Evolutionary conservation across 2,888 invertebrate genomes (phyloP).

Genomic region (Aplocera efformata): DNA sequence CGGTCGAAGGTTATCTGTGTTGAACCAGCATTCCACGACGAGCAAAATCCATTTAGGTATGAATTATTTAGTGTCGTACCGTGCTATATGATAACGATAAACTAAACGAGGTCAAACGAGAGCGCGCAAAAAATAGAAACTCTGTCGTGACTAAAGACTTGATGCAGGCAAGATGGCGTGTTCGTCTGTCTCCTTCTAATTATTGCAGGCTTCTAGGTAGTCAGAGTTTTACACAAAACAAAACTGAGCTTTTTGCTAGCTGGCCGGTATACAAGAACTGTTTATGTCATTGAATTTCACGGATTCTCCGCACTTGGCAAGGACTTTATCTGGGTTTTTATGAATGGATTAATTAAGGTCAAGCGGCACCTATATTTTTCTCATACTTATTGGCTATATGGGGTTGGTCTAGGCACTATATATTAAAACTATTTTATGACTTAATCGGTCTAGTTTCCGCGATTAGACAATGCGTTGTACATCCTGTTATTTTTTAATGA

Average conservation of each 20-base stretch:
- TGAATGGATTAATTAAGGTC: too few species aligned
- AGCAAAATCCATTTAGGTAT: slow-evolving; percentile 57
- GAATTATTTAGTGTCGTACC: slow-evolving; percentile 49
- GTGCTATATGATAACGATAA: slow-evolving; percentile 74
- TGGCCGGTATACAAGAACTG: slow-evolving; percentile 43
- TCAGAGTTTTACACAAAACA: slow-evolving; percentile 40
- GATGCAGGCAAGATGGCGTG: slow-evolving; percentile 71
- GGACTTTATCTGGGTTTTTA: background rate
- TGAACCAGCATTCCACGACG: slow-evolving; percentile 51
- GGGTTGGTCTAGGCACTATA: too few species aligned
- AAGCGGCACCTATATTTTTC: too few species aligned
- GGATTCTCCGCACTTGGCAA: slow-evolving; percentile 41
- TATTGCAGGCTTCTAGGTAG: slow-evolving; percentile 28
- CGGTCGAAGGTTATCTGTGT: slow-evolving; percentile 60
- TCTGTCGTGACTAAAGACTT: slow-evolving; percentile 72
- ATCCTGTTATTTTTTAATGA: too few species aligned
- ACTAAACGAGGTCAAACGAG: slow-evolving; percentile 74
- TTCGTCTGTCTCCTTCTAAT: slow-evolving; percentile 54
- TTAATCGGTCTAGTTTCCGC: too few species aligned
- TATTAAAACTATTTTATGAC: too few species aligned
- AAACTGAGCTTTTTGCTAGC: slow-evolving; percentile 63
- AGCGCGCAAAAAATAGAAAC: slow-evolving; percentile 77
- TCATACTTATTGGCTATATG: too few species aligned
- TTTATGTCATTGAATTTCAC: slow-evolving; percentile 66
- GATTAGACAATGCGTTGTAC: too few species aligned